Base-by-base conservation (phyloP, 2,888 invertebrate species). In the Cyclophora punctaria region DNA sequence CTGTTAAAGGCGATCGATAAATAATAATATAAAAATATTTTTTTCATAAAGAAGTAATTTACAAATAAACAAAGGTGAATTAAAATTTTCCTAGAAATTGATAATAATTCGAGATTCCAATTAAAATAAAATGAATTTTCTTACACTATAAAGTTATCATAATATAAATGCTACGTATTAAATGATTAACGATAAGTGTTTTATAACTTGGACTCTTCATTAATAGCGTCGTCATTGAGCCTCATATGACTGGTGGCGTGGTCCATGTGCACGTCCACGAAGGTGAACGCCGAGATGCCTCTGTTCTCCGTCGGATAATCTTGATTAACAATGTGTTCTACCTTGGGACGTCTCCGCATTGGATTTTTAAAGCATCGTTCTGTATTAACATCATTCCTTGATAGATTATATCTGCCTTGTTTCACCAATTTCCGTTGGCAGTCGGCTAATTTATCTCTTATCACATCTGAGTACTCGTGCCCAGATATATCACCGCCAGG, bases 401-500 rank as follows among this genome's bases (percentile, higher is more conserved):
- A 81, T 51, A 87, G 66, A 54, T 83, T 83, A 46, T 77, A 83
- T 37, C 86, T 83, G 42, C 73, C 78, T 55, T 84, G 80, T 49
- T 78, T 78, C 0, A 78, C 82, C 41, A 85, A 62, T 63, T 86
- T 84, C 51, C 83, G 73, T 55, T 88, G 84, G 52, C 87, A 85
- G 55, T 85, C 81, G 34, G 78, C 82, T 53, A 91, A 79, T 55
- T 90, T 85, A 49, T 88, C 83, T 5, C 78, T 83, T 41, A 94
- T 90, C 6, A 89, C 83, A 5, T 89, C 82, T 44, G 90, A 70
- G 65, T 90, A 91, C 46, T 89, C 88, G 48, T 82, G 78, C 0
- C 91, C 92, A 44, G 90, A 86, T 4, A 80, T 78, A 41, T 89
- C 89, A 45, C 90, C 90, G 3, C 88, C 87, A 7, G 89, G 82